Conservation (phyloP, 2,113 vertebrate genomes). For the Laterallus jamaicensis region DNA sequence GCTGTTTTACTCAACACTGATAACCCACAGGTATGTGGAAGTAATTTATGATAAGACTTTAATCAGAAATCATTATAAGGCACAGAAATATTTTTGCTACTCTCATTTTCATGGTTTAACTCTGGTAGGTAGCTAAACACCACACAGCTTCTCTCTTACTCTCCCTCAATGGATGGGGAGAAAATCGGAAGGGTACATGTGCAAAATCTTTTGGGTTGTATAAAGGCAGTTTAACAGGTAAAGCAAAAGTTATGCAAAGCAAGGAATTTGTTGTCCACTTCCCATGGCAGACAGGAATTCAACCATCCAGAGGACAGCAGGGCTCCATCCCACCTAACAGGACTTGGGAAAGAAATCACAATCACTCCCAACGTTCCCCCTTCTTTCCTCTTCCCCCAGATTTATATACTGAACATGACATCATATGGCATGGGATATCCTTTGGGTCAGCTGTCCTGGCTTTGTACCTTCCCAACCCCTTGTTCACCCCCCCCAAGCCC, state of each 20-base stretch:
- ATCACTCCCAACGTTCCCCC: accelerated
- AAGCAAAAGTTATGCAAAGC: neutral
- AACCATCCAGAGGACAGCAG: neutral
- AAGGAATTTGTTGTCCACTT: neutral
- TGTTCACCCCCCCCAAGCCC: too few species aligned
- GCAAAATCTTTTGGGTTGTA: neutral
- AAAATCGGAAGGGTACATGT: neutral
- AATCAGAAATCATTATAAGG: neutral
- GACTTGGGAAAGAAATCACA: neutral
- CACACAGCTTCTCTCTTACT: accelerated
- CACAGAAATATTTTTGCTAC: neutral
- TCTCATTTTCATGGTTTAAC: neutral
- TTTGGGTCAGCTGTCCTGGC: too few species aligned
- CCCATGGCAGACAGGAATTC: accelerated
- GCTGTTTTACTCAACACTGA: neutral
- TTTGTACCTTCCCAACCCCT: neutral
- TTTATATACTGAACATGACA: neutral
- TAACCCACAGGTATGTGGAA: neutral
- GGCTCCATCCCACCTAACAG: accelerated
- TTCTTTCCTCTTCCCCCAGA: neutral
- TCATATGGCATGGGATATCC: neutral
- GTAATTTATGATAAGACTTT: neutral
- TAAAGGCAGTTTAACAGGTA: neutral
- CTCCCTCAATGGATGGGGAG: accelerated
- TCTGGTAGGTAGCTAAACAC: too few species aligned